Conservation (phyloP, 2,888 invertebrate species). For the Deilephila elpenor region DNA sequence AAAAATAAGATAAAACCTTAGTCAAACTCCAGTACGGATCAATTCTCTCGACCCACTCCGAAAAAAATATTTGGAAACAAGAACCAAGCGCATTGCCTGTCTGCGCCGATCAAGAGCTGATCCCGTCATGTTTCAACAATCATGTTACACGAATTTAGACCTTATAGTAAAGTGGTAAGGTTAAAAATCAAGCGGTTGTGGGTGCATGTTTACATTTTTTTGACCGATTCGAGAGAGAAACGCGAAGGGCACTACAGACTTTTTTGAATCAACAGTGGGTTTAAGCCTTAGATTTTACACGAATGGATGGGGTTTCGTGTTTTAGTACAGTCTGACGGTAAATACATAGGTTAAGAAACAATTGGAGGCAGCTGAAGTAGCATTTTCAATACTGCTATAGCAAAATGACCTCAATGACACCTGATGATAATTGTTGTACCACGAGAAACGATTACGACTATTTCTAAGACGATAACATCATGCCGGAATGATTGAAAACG, state of each 20-base stretch:
- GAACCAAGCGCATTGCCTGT: conserved; percentile 14
- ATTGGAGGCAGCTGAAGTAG: too few species aligned
- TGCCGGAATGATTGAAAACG: too few species aligned
- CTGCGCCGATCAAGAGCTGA: conserved; percentile 13
- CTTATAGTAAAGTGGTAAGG: not conserved
- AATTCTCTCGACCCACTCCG: conserved; percentile 4
- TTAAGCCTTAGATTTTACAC: not conserved
- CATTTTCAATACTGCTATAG: too few species aligned
- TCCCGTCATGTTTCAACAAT: not conserved
- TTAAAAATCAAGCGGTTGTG: not conserved
- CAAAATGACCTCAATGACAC: too few species aligned
- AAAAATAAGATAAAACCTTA: not conserved
- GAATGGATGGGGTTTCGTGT: not conserved
- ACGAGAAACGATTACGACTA: too few species aligned
- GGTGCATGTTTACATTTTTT: not conserved
- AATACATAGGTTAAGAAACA: not conserved
- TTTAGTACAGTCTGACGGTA: not conserved
- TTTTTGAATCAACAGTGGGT: conserved; percentile 19
- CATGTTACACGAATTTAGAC: not conserved
- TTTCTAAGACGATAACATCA: too few species aligned
- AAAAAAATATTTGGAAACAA: conserved; percentile 12
- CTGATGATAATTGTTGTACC: too few species aligned
- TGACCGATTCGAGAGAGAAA: conserved; percentile 9
- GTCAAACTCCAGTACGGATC: not conserved
- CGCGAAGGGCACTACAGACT: conserved; percentile 13